Evolutionary conservation across 2,888 invertebrate species (phyloP).

Genomic region (Sturmia bella): DNA sequence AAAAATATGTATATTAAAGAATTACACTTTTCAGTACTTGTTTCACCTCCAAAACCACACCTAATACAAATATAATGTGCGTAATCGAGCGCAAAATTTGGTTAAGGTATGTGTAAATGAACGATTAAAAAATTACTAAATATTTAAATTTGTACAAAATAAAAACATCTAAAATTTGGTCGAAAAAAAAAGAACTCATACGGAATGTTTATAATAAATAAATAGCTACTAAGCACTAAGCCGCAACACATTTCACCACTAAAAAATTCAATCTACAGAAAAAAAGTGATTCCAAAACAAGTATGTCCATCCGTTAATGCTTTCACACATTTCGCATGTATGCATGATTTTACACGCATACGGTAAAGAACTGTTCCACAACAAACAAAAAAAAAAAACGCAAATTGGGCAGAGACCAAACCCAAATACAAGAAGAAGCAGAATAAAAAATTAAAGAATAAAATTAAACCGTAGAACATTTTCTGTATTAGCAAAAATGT

Average conservation of each 20-base stretch:
- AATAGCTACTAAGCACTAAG: constrained; percentile 13
- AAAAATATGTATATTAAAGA: neutral
- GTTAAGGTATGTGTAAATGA: constrained; percentile 32
- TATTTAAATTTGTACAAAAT: constrained; percentile 48
- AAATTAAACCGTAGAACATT: constrained; percentile 5
- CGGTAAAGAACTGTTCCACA: constrained; percentile 9
- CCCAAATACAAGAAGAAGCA: constrained; percentile 23
- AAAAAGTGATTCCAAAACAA: constrained; percentile 58
- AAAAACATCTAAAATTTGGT: constrained; percentile 39
- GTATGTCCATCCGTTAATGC: constrained; percentile 52
- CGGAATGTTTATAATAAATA: constrained; percentile 52
- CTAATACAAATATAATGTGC: constrained; percentile 29
- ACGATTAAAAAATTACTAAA: constrained; percentile 64
- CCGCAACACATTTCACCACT: neutral
- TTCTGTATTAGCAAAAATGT: too few relatives aligned
- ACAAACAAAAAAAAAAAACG: constrained; percentile 34
- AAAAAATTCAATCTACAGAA: constrained; percentile 48
- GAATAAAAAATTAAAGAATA: constrained; percentile 29
- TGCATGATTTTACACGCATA: constrained; percentile 29
- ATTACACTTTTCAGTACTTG: neutral
- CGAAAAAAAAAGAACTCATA: constrained; percentile 46
- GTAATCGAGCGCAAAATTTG: constrained; percentile 34
- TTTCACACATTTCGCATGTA: constrained; percentile 24
- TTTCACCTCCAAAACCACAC: constrained; percentile 39
- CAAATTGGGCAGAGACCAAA: constrained; percentile 38